These are phyloP conservation scores for Nasonia oneida DNA, from an alignment of 2,888 invertebrate genomes.

Conservation along the genomic window DNA sequence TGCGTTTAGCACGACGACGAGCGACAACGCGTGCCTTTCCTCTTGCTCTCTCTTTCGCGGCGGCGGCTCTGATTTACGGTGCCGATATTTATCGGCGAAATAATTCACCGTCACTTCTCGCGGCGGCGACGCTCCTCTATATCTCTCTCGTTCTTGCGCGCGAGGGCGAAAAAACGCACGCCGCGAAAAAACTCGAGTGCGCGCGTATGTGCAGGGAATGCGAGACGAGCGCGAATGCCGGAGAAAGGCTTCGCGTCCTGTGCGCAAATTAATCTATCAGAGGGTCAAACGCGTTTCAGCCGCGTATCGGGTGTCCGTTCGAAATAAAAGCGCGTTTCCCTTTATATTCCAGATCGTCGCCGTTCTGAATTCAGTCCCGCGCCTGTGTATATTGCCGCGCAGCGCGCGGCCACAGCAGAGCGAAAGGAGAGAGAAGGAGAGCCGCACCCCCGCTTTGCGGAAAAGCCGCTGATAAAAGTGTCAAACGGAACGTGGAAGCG, in stretches of 20 bases:
- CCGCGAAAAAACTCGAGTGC: neutral
- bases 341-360: neutral
- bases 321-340: too few relatives aligned
- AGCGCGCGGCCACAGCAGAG: neutral
- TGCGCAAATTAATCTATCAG: neutral
- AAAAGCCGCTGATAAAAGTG: constrained; percentile 63
- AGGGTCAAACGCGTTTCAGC: neutral
- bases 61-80: constrained; percentile 47
- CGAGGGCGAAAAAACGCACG: too few relatives aligned
- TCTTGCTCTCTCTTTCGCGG: neutral
- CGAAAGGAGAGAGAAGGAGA: constrained; percentile 28
- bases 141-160: constrained; percentile 4
- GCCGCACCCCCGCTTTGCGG: constrained; percentile 43
- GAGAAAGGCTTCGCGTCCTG: neutral
- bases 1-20: constrained; percentile 12
- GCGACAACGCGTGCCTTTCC: constrained; percentile 1
- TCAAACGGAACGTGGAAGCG: constrained; percentile 54
- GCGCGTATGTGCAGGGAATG: neutral
- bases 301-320: neutral
- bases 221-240: neutral
- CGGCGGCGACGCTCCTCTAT: neutral
- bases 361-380: neutral
- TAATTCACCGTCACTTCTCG: constrained; percentile 41
- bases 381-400: neutral
- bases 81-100: constrained; percentile 55